Base-by-base conservation (phyloP, 2,888 invertebrate species). In the Drosophila heteroneura region DNA sequence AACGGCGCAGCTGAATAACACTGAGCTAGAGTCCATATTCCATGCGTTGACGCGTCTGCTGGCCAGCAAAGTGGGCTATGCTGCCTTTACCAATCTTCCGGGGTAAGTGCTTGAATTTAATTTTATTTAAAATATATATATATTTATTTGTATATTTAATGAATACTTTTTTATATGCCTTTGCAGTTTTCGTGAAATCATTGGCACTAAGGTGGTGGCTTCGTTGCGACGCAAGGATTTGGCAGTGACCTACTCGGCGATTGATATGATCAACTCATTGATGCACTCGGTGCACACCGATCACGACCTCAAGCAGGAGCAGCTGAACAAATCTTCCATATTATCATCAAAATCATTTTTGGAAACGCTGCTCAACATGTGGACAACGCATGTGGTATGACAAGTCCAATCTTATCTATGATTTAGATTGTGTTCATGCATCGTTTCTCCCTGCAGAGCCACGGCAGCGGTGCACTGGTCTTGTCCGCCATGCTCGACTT, bases 201-300 rank as follows among this genome's bases (percentile, higher is more conserved):
- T 99, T 75, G 99, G 99, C 56, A 94, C 96, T 63, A 97, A 98
- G 92, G 98, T 99, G 7, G 98, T 99, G 51, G 96, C 96, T 73
- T 98, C 99, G 1, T 93, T 99, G 70, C 96, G 98, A 65, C 95
- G 97, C 82, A 97, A 98, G 81, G 96, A 98, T 89, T 95, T 97
- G 80, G 98, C 98, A 12, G 97, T 99, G 35, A 97, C 98, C 19
- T 98, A 99, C 94, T 98, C 99, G 5, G 99, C 99, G 6, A 95
- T 99, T 64, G 99, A 99, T 94, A 98, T 99, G 94, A 96, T 99
- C 73, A 99, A 98, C 93, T 98, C 99, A 22, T 95, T 99, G 33
- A 98, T 99, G 98, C 99, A 99, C 94, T 99, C 99, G 2, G 99
- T 99, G 97, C 97, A 97, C 91, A 97, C 97, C 79, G 98, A 99